Evolutionary conservation across 2,113 vertebrate genomes (phyloP), one percentile per base, ranked within the genome.

Genomic region (Dermatemys mawii): DNA sequence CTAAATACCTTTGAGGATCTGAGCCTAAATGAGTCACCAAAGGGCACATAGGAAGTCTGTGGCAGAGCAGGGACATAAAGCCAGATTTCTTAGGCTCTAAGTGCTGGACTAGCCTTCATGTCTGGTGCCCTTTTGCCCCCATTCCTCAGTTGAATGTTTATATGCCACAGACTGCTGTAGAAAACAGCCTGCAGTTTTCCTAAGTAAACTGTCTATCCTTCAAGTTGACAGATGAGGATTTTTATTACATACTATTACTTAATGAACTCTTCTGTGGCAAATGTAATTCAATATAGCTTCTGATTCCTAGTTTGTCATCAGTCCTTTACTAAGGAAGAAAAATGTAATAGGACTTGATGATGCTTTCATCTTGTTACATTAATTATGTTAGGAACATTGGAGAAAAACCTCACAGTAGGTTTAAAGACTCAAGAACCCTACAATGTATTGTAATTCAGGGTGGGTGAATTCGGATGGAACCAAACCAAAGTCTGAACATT

Each of bases 221-320:
- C 96, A 96, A 93, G 81, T 81, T 97, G 97, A 97, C 95, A 97
- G 95, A 97, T 78, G 54, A 97, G 95, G 81, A 82, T 97, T 98
- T 91, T 97, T 97, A 97, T 97, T 97, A 90, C 57, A 70, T 97
- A 90, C 96, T 96, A 96, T 97, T 97, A 97, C 97, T 97, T 98
- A 98, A 98, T 98, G 97, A 97, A 98, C 97, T 97, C 97, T 95
- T 97, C 97, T 97, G 97, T 98, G 97, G 96, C 94, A 96, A 97
- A 96, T 94, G 95, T 98, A 97, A 98, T 98, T 97, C 95, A 96
- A 95, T 98, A 95, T 88, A 91, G 93, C 93, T 78, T 91, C 95
- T 81, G 97, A 97, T 96, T 97, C 94, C 97, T 87, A 94, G 97
- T 97, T 97, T 98, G 97, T 97, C 97, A 96, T 97, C 97, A 88